Percentiles rank a stretch among this genome's conserved stretches.
Conservation (phyloP, 2,888 invertebrate genomes). For the Euclidia mi region DNA sequence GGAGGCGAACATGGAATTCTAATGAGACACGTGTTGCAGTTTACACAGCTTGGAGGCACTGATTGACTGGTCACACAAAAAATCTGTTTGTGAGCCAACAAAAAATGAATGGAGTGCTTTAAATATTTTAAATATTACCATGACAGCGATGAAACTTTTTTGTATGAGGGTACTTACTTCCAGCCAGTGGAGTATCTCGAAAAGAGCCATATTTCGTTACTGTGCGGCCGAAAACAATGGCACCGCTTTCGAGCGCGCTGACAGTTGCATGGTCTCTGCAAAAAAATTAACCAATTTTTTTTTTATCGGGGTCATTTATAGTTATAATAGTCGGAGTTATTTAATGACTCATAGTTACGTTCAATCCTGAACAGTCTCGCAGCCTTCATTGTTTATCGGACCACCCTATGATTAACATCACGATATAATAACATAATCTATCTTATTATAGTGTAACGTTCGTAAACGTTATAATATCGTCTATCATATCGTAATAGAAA, state of each 20-base stretch:
- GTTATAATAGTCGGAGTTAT: conserved; percentile 1
- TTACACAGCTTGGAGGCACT: conserved; percentile 69
- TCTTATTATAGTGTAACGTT: too few relatives aligned
- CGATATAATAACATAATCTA: background rate
- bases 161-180: conserved; percentile 90
- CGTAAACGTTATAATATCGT: too few relatives aligned
- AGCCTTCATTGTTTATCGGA: conserved; percentile 10
- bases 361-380: background rate
- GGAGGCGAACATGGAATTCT: conserved; percentile 57
- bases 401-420: background rate
- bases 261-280: conserved; percentile 98
- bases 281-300: conserved; percentile 56
- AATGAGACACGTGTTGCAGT: conserved; percentile 78
- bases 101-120: conserved; percentile 67
- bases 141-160: conserved; percentile 25
- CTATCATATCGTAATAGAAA: background rate
- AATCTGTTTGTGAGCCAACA: conserved; percentile 57
- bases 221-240: conserved; percentile 97
- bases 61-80: conserved; percentile 58
- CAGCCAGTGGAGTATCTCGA: conserved; percentile 99
- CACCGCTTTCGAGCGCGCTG: conserved; percentile 96
- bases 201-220: conserved; percentile 99
- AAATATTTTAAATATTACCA: conserved; percentile 56
- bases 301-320: conserved; percentile 1
- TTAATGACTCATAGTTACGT: conserved; percentile 11